These are phyloP conservation scores for Crotophaga sulcirostris DNA, from an alignment of 2,113 vertebrate species.

Conservation along the genomic window DNA sequence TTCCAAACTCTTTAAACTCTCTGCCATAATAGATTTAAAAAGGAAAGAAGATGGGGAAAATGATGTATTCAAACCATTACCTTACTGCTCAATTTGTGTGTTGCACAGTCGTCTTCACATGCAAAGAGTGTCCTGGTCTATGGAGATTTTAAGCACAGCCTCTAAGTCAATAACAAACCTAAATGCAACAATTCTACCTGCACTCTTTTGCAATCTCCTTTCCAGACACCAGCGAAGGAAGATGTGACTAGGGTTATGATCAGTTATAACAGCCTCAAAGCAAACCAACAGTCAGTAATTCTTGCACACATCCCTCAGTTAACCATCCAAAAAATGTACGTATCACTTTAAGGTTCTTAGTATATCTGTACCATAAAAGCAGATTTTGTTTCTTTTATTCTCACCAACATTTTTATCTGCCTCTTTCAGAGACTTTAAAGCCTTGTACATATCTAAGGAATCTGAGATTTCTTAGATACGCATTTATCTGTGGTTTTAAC, in stretches of 20 bases:
- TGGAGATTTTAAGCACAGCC: background rate
- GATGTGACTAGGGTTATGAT: background rate
- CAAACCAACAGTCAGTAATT: background rate
- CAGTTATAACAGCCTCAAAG: background rate
- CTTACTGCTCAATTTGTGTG: background rate
- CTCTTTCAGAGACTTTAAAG: background rate
- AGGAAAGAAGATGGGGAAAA: background rate
- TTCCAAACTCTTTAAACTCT: background rate
- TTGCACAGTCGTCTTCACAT: background rate
- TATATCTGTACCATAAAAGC: background rate
- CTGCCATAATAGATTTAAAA: background rate
- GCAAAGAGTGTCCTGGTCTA: background rate
- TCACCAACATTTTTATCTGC: background rate
- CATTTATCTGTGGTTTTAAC: background rate
- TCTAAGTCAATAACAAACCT: background rate
- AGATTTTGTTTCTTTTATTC: background rate
- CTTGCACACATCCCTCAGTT: background rate
- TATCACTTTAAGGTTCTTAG: background rate
- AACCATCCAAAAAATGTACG: background rate
- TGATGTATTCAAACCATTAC: accelerated
- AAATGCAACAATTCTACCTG: background rate
- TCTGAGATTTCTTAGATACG: background rate
- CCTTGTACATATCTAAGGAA: background rate
- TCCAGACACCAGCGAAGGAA: background rate
- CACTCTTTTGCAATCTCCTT: background rate